These are phyloP conservation scores for Adelosebastes latens DNA, from an alignment of 2,797 vertebrate species.

Conservation along the genomic window DNA sequence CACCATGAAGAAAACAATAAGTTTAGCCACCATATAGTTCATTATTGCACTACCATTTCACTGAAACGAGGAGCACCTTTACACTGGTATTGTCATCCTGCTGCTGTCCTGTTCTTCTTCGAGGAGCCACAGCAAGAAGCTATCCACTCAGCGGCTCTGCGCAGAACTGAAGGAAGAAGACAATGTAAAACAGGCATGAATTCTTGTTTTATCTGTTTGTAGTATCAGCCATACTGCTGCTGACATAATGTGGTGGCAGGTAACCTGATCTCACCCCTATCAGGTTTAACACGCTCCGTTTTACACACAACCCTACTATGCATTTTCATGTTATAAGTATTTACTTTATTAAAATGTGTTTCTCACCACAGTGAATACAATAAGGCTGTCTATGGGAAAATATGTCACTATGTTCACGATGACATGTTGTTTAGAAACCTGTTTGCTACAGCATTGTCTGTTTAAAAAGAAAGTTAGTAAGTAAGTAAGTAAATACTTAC, in stretches of 20 bases:
- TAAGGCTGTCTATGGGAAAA: neutral
- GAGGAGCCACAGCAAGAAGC: conserved; percentile 56
- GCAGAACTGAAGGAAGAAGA: conserved; percentile 49
- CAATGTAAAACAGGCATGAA: neutral
- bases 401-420: neutral
- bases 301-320: neutral
- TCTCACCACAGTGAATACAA: neutral
- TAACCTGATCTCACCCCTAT: conserved; percentile 51
- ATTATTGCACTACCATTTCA: neutral
- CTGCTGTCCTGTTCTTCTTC: conserved; percentile 13
- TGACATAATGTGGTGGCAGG: conserved; percentile 17
- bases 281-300: conserved; percentile 22
- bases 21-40: neutral
- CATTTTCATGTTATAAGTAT: neutral
- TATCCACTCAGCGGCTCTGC: conserved; percentile 52
- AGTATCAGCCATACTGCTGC: conserved; percentile 7
- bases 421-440: neutral
- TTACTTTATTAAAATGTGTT: neutral
- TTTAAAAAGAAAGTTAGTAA: neutral
- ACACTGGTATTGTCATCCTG: conserved; percentile 32
- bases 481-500: conserved; percentile 48
- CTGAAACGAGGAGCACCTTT: conserved; percentile 34
- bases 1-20: conserved; percentile 2
- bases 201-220: conserved; percentile 4
- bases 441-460: neutral